Evolutionary conservation across 2,888 invertebrate species (phyloP).

Genomic region (Himalopsyche anomala): DNA sequence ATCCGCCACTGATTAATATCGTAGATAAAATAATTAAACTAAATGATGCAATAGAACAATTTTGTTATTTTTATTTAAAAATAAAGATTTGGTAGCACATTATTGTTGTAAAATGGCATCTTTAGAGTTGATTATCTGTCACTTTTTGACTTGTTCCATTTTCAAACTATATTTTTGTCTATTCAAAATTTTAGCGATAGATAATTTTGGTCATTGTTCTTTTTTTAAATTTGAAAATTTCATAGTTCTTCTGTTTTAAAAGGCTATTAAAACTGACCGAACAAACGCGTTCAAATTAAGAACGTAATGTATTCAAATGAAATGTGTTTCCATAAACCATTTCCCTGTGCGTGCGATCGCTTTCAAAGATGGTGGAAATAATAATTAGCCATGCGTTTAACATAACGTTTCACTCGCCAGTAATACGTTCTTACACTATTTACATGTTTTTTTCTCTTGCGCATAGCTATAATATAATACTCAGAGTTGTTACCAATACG

Average conservation of each 20-base stretch:
- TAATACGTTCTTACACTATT: background rate
- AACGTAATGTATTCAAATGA: background rate
- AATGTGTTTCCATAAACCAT: conserved; percentile 1
- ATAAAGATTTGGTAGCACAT: too few species aligned
- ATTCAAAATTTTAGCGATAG: too few species aligned
- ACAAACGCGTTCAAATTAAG: background rate
- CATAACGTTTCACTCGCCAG: conserved; percentile 34
- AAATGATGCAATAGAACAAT: too few species aligned
- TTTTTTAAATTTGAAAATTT: too few species aligned
- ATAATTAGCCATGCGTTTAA: conserved; percentile 26
- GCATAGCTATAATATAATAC: background rate
- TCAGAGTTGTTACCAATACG: background rate
- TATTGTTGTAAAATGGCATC: too few species aligned
- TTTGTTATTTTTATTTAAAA: too few species aligned
- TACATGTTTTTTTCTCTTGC: background rate
- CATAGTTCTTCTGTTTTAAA: background rate
- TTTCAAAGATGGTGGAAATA: conserved; percentile 14
- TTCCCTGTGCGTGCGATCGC: conserved; percentile 9
- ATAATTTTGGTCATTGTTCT: too few species aligned
- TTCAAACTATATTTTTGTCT: too few species aligned
- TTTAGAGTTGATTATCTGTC: too few species aligned
- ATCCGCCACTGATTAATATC: too few species aligned
- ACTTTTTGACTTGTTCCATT: too few species aligned
- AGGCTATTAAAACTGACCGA: conserved; percentile 2
- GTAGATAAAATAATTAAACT: too few species aligned